Evolutionary conservation across 1,140 invertebrate species (phyloP), one percentile per base, ranked within the genome.

Genomic region (Drepana arcuata): DNA sequence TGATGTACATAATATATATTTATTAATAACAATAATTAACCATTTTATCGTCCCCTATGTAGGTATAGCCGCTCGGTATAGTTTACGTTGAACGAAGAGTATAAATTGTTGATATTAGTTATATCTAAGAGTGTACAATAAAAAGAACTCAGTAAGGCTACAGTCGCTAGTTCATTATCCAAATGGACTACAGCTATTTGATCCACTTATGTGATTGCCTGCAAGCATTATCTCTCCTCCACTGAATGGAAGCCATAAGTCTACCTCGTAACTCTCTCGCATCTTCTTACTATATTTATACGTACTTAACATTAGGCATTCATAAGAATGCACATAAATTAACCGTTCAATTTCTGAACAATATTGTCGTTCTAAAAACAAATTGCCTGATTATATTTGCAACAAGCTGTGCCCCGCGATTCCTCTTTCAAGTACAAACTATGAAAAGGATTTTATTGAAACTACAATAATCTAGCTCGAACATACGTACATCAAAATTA

Each of bases 161-260:
- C 58, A 59, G 65, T 73, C 65, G 62, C 71, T 64, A 70, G 73
- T 81, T 81, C 77, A 81, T 81, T 81, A 81, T 74, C 70, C 72
- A 78, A 81, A 81, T 81, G 77, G 77, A 81, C 70, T 78, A 64
- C 60, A 77, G 77, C 77, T 81, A 81, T 81, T 77, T 81, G 73
- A 81, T 81, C 73, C 77, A 81, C 77, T 81, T 81, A 78, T 81
- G 73, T 74, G 77, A 81, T 78, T 81, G 77, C 71, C 69, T 75
- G 69, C 75, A 71, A 75, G 65, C 73, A 80, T 81, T 81, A 78
- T 78, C 75, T 80, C 62, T 75, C 63, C 60, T 69, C 62, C 48
- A 55, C 58, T 63, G 73, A 78, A 78, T 78, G 62, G 69, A 70
- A 73, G 64, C 69, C 69, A 73, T 78, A 78, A 75, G 72, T 80